These are phyloP conservation scores for Axinella damicornis DNA, from an alignment of 37 sponge, comb jelly and placozoan genomes.

Conservation along the genomic window DNA sequence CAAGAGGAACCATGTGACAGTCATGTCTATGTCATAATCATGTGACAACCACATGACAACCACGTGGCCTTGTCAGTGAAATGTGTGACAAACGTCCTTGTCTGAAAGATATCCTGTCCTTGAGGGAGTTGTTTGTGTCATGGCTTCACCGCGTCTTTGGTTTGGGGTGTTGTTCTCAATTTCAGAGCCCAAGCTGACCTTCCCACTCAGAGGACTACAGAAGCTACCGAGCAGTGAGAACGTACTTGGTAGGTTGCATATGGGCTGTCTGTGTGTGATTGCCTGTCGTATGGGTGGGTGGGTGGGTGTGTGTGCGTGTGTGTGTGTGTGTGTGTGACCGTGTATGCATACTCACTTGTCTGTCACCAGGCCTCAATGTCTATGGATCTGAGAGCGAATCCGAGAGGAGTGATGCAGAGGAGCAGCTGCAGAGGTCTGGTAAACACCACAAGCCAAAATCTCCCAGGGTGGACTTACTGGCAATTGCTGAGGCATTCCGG, in stretches of 20 bases:
- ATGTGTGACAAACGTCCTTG: too few species aligned
- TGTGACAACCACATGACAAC: too few species aligned
- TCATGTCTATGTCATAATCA: too few species aligned
- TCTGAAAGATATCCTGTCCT: too few species aligned
- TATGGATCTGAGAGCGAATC: conserved; percentile 52
- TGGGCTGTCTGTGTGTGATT: conserved; percentile 1
- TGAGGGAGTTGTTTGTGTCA: background rate
- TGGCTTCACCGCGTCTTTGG: background rate
- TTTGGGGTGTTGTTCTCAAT: background rate
- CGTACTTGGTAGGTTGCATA: conserved; percentile 22
- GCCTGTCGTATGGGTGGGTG: conserved; percentile 1
- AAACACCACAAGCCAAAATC: too few species aligned
- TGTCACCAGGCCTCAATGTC: conserved; percentile 26
- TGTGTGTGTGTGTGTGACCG: conserved; percentile 27
- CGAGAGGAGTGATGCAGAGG: background rate
- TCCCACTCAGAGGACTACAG: conserved; percentile 16
- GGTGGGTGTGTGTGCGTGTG: conserved; percentile 23
- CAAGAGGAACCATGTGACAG: too few species aligned
- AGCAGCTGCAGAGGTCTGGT: background rate
- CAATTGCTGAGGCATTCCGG: conserved; percentile 28
- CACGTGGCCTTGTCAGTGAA: too few species aligned
- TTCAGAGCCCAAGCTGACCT: conserved; percentile 25
- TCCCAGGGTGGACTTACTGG: background rate
- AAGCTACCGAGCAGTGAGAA: conserved; percentile 1
- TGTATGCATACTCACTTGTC: conserved; percentile 8